These are phyloP conservation scores for Thamnophis sirtalis DNA, from an alignment of 2,113 vertebrate genomes.

Conservation along the genomic window DNA sequence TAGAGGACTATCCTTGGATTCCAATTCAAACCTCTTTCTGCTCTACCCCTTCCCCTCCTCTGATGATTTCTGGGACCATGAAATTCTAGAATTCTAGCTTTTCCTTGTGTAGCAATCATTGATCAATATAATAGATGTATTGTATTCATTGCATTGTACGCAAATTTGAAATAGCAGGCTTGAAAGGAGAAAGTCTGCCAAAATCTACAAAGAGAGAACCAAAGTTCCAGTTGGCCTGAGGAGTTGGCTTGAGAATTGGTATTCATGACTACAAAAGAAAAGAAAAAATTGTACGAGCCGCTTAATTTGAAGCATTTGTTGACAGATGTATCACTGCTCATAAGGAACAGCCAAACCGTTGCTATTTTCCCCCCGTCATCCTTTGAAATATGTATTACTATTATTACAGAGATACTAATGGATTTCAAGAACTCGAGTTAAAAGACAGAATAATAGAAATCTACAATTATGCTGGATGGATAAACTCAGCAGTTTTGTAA, in stretches of 20 bases:
- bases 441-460: slow-evolving; percentile 2
- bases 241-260: neutral
- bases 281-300: neutral
- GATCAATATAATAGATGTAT: neutral
- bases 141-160: neutral
- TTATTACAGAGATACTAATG: neutral
- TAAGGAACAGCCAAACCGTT: neutral
- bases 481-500: slow-evolving; percentile 14
- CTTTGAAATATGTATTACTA: neutral
- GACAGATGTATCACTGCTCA: neutral
- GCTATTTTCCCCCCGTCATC: neutral
- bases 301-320: neutral
- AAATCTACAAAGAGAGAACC: neutral
- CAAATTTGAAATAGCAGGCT: neutral
- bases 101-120: neutral
- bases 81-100: neutral
- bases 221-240: neutral
- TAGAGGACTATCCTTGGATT: neutral
- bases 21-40: neutral
- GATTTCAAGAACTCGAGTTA: neutral
- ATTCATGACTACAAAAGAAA: neutral
- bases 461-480: neutral
- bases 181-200: neutral
- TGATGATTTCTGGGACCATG: neutral
- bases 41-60: neutral